Evolutionary conservation across 2,888 invertebrate genomes (phyloP).

Genomic region (Eilema griseolum): DNA sequence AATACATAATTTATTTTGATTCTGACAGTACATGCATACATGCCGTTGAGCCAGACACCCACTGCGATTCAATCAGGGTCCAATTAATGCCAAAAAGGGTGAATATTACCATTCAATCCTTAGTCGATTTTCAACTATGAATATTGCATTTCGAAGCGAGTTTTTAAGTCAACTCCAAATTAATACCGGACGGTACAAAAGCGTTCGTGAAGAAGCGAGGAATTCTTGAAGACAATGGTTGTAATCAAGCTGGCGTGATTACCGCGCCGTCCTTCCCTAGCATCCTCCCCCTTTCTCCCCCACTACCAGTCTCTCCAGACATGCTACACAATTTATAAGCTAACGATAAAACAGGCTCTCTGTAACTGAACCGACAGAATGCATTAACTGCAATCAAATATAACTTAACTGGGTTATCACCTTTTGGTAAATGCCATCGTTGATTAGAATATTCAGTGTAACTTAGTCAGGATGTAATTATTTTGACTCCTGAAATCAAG

Average conservation of each 20-base stretch:
- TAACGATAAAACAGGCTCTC: constrained; percentile 63
- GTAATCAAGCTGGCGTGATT: constrained; percentile 75
- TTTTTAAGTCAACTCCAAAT: constrained; percentile 61
- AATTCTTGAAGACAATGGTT: constrained; percentile 75
- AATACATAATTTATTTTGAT: too few species aligned
- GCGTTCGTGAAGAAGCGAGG: constrained; percentile 68
- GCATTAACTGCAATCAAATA: constrained; percentile 5
- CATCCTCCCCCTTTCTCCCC: constrained; percentile 25
- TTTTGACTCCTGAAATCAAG: too few species aligned
- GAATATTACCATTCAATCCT: constrained; percentile 52
- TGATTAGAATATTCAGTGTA: constrained; percentile 25
- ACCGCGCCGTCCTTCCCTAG: constrained; percentile 48
- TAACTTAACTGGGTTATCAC: constrained; percentile 9
- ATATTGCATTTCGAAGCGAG: constrained; percentile 54
- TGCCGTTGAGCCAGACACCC: constrained; percentile 64
- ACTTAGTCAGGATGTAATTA: too few species aligned
- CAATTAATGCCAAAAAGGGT: constrained; percentile 62
- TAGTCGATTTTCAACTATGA: constrained; percentile 43
- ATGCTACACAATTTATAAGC: constrained; percentile 68
- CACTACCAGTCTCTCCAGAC: constrained; percentile 30
- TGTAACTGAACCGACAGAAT: constrained; percentile 4
- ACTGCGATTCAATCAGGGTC: constrained; percentile 69
- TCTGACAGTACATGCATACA: constrained; percentile 50
- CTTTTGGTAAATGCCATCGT: constrained; percentile 10
- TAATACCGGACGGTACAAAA: constrained; percentile 68